Evolutionary conservation across 2,797 vertebrate genomes (phyloP).

Genomic region (Nasua narica): DNA sequence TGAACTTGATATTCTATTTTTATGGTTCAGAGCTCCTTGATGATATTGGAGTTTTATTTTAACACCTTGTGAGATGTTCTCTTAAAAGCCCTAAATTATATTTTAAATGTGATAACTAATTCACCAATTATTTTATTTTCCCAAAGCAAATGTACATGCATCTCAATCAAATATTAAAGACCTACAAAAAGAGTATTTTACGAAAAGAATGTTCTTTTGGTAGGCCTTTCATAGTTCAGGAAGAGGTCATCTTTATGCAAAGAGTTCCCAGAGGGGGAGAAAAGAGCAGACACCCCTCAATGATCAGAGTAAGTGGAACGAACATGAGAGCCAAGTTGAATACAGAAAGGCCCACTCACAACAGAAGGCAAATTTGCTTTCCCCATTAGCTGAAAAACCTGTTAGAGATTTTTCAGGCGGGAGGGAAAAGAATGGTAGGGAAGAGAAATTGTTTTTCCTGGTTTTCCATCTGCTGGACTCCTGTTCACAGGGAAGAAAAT

Average conservation of each 20-base stretch:
- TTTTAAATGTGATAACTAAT: neutral
- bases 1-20: neutral
- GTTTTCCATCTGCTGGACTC: conserved; percentile 44
- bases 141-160: neutral
- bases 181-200: neutral
- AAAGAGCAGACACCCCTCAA: neutral
- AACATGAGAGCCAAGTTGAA: neutral
- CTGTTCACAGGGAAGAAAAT: neutral
- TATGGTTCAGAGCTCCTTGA: neutral
- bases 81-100: neutral
- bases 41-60: neutral
- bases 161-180: neutral
- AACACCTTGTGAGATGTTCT: neutral
- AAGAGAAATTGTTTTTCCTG: conserved; percentile 33
- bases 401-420: conserved; percentile 42
- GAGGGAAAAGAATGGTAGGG: neutral
- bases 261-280: neutral
- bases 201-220: neutral
- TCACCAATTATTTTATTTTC: neutral
- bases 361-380: conserved; percentile 39
- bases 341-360: neutral
- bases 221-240: neutral
- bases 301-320: neutral
- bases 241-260: neutral
- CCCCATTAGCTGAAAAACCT: conserved; percentile 39